Evolutionary conservation across 1,140 invertebrate species (phyloP).

Genomic region (Nymphalis io): DNA sequence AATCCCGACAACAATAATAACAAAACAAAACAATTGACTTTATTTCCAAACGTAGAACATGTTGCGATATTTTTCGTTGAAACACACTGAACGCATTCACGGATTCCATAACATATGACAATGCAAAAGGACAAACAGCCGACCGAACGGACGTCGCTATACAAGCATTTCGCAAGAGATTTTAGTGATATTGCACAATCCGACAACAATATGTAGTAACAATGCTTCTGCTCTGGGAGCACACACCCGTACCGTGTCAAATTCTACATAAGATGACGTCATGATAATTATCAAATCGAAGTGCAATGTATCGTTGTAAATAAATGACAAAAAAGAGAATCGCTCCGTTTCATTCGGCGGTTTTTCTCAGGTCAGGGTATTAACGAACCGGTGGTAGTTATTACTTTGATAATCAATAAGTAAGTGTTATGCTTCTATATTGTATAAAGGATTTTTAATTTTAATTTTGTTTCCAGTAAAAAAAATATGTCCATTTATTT

Average conservation of each 20-base stretch:
- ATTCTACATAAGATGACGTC: background rate
- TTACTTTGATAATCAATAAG: no score
- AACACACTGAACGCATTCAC: conserved; percentile 35
- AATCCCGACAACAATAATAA: background rate
- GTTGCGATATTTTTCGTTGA: conserved; percentile 19
- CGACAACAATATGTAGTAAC: conserved; percentile 28
- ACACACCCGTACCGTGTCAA: background rate
- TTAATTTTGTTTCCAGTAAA: no score
- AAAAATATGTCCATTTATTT: no score
- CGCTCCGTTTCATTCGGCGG: no score
- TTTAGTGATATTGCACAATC: conserved; percentile 70
- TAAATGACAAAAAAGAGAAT: no score
- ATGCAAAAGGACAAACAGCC: conserved; percentile 56
- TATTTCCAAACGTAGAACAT: background rate
- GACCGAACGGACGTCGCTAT: conserved; percentile 48
- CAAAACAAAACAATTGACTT: background rate
- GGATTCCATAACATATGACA: conserved; percentile 53
- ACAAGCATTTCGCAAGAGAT: conserved; percentile 62
- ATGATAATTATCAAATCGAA: background rate
- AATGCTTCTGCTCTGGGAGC: conserved; percentile 21
- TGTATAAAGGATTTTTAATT: no score
- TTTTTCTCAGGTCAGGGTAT: no score
- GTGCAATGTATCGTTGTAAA: background rate
- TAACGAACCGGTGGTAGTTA: no score
- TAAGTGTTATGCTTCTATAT: no score